Percentiles rank a stretch among this genome's conserved stretches.
phyloP scores from a whole-genome alignment of 2,888 invertebrate genomes.

The Petrolisthes cinctipes region DNA sequence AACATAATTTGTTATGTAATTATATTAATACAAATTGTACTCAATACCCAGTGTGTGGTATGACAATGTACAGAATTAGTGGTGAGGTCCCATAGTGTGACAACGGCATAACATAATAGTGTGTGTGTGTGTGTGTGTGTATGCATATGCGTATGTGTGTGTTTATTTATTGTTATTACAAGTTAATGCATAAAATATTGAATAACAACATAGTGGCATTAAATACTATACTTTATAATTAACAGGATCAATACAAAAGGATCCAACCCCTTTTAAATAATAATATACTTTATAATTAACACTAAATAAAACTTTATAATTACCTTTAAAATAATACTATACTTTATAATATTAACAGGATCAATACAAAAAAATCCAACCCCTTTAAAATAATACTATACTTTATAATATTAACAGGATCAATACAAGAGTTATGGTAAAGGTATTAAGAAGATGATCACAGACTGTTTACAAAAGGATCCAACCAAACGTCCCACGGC shows the following conservation, averaged over 20 bases:
- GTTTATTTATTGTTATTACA: no score
- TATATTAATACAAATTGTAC: no score
- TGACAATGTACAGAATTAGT: no score
- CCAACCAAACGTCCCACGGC: conserved; percentile 94
- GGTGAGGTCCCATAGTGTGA: no score
- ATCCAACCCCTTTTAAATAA: conserved; percentile 77
- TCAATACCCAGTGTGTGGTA: no score
- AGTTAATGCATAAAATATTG: no score
- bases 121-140: no score
- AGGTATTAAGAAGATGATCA: conserved; percentile 95
- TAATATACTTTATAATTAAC: background rate
- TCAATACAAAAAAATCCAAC: conserved; percentile 96
- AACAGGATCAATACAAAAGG: conserved; percentile 96
- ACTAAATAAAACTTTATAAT: no score
- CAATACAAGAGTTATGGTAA: conserved; percentile 98
- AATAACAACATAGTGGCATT: no score
- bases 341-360: conserved; percentile 72
- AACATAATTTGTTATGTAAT: no score
- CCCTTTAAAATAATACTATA: conserved; percentile 69
- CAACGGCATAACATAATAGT: no score
- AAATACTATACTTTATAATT: background rate
- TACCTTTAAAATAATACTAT: background rate
- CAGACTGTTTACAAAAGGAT: conserved; percentile 96
- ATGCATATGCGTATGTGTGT: no score
- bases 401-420: conserved; percentile 72